Conservation (phyloP, 1,140 invertebrate species). For the Drosophila insularis region DNA sequence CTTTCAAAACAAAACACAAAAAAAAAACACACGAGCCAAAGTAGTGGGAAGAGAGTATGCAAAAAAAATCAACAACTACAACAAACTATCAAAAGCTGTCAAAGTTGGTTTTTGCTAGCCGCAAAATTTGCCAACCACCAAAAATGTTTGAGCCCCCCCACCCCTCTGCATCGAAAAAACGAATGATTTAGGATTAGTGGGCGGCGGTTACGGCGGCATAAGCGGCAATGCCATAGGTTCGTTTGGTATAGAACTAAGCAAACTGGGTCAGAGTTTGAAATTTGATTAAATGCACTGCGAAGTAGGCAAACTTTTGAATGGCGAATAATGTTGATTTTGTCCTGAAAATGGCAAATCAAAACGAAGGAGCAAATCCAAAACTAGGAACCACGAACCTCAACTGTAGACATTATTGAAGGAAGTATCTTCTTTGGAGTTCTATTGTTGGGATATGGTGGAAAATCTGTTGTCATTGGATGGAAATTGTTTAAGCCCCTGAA, state of each 20-base stretch:
- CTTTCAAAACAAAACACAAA: conserved; percentile 19
- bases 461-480: too few species aligned
- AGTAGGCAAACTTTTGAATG: conserved; percentile 25
- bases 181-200: conserved; percentile 9
- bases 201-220: not conserved
- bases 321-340: conserved; percentile 2
- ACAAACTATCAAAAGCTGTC: conserved; percentile 41
- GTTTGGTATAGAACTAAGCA: not conserved
- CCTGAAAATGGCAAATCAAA: not conserved
- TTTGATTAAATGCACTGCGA: conserved; percentile 54
- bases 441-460: too few species aligned
- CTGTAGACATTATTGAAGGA: not conserved
- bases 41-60: not conserved
- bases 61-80: conserved; percentile 10
- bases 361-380: too few species aligned
- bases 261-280: conserved; percentile 58
- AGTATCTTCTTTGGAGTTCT: not conserved
- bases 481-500: not conserved
- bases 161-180: not conserved
- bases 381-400: not conserved
- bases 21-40: not conserved
- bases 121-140: conserved; percentile 30
- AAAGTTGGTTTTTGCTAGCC: conserved; percentile 53
- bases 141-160: not conserved
- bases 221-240: not conserved